These are phyloP conservation scores for Falco punctatus DNA, from an alignment of 2,113 vertebrate genomes.

Conservation along the genomic window DNA sequence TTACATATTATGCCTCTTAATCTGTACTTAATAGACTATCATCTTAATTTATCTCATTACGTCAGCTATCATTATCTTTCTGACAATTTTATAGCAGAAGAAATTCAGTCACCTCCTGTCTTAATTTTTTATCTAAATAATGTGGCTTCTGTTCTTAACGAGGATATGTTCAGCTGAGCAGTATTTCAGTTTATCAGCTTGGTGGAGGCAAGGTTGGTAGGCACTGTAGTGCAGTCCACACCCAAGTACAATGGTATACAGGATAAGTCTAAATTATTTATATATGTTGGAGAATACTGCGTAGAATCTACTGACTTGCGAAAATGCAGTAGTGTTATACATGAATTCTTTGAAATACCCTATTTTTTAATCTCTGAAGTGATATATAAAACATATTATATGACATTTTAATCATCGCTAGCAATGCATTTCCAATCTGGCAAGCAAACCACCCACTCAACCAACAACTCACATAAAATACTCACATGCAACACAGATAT, in stretches of 20 bases:
- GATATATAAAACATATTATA: background rate
- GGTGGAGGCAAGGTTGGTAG: background rate
- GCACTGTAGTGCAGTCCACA: background rate
- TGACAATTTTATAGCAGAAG: background rate
- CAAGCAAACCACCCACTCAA: background rate
- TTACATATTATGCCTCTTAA: background rate
- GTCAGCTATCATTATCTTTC: background rate
- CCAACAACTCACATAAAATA: background rate
- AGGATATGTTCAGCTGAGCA: background rate
- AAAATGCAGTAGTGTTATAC: background rate
- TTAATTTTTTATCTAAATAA: background rate
- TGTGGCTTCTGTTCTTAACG: background rate
- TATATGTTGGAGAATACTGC: background rate
- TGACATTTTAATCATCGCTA: background rate
- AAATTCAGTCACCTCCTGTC: background rate
- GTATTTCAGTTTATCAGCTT: background rate
- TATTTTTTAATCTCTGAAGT: background rate
- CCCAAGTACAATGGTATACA: background rate
- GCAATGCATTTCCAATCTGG: background rate
- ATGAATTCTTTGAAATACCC: background rate
- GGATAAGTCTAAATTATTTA: background rate
- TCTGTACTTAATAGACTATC: background rate
- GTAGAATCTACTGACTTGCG: background rate
- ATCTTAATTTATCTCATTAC: background rate
- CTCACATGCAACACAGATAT: background rate